Conservation (phyloP, 2,113 vertebrate genomes). For the Atlantisia rogersi region DNA sequence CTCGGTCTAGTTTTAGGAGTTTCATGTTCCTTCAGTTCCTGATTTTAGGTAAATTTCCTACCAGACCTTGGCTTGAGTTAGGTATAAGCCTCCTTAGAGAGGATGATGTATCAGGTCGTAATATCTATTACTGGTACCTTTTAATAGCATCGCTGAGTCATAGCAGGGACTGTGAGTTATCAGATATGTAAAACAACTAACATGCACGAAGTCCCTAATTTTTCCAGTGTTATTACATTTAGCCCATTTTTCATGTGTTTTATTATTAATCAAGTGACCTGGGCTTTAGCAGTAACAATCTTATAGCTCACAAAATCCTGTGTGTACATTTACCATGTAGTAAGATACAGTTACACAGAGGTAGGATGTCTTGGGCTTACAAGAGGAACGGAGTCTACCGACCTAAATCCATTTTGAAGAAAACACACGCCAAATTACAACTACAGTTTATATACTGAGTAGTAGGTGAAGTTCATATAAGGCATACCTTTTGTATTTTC, state of each 20-base stretch:
- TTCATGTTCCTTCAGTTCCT: neutral
- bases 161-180: neutral
- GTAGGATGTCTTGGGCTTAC: neutral
- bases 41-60: slow-evolving; percentile 24
- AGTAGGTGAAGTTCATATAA: neutral
- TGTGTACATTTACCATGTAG: neutral
- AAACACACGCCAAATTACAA: neutral
- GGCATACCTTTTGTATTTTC: neutral
- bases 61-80: slow-evolving; percentile 12
- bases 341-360: neutral
- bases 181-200: neutral
- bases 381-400: neutral
- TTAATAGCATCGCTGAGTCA: neutral
- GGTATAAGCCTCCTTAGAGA: neutral
- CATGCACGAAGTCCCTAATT: neutral
- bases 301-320: neutral
- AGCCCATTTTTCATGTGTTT: neutral
- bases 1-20: slow-evolving; percentile 12
- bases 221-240: neutral
- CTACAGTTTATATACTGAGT: neutral
- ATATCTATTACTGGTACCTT: neutral
- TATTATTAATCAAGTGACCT: neutral
- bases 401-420: neutral
- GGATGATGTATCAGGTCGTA: neutral
- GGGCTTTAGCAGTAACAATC: neutral